A percentile compares a stretch with the other conserved stretches of the same genome.
Conservation (phyloP, 1,140 invertebrate species). For the Sogatella furcifera region DNA sequence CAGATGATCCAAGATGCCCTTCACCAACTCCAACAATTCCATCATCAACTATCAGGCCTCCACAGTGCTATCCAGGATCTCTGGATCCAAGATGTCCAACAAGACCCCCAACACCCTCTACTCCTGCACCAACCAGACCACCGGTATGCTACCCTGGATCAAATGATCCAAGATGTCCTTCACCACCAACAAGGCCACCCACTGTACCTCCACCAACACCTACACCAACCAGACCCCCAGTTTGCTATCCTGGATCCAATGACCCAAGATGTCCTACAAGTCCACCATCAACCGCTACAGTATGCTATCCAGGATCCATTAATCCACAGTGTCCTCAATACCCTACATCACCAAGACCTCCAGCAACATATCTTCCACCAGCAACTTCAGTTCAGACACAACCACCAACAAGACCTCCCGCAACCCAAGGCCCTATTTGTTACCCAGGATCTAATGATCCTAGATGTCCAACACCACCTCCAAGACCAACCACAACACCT, state of each 20-base stretch:
- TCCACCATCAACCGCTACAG: constrained; percentile 16
- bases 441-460: constrained; percentile 35
- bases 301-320: constrained; percentile 35
- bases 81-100: constrained; percentile 32
- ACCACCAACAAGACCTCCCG: constrained; percentile 14
- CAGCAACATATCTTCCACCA: constrained; percentile 22
- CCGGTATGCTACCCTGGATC: constrained; percentile 28
- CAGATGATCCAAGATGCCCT: constrained; percentile 27
- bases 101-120: constrained; percentile 22
- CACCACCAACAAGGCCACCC: constrained; percentile 23
- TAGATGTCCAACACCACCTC: constrained; percentile 31
- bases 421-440: constrained; percentile 24
- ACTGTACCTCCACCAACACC: constrained; percentile 23
- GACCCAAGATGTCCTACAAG: constrained; percentile 25
- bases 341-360: constrained; percentile 28
- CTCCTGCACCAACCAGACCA: constrained; percentile 6
- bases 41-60: constrained; percentile 24
- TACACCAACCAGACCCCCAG: constrained; percentile 7
- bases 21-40: constrained; percentile 16
- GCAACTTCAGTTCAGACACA: constrained; percentile 9
- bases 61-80: constrained; percentile 28
- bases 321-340: constrained; percentile 35
- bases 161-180: constrained; percentile 29
- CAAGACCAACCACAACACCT: too few species aligned
- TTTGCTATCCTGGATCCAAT: constrained; percentile 25